These are phyloP conservation scores for Urosaurus nigricauda DNA, from an alignment of 2,797 vertebrate species.

Conservation along the genomic window DNA sequence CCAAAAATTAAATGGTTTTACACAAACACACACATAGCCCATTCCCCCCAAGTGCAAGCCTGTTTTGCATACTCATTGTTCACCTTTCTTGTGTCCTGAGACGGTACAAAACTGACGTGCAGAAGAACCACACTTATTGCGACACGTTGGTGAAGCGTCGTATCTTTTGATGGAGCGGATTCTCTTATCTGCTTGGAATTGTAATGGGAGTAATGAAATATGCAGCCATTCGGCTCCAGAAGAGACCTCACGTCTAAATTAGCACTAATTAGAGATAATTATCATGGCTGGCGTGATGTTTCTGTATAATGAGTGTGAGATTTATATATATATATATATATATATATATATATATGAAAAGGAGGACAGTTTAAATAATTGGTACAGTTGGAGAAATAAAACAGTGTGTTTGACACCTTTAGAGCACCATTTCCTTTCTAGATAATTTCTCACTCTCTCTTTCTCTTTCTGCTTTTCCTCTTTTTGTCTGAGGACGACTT, in stretches of 20 bases:
- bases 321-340: constrained; percentile 42
- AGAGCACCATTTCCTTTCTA: constrained; percentile 48
- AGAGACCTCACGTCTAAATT: constrained; percentile 71
- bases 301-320: constrained; percentile 64
- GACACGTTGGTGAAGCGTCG: constrained; percentile 43
- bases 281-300: constrained; percentile 74
- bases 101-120: too few species aligned
- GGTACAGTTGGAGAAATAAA: constrained; percentile 64
- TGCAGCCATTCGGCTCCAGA: constrained; percentile 70
- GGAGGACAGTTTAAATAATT: constrained; percentile 32
- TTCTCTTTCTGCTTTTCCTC: background rate
- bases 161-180: constrained; percentile 50
- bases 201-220: constrained; percentile 74
- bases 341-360: background rate
- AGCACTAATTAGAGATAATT: constrained; percentile 77
- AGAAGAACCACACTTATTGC: background rate
- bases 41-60: accelerated
- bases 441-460: background rate
- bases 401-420: constrained; percentile 11
- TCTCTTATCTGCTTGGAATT: constrained; percentile 70
- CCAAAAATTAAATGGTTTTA: background rate
- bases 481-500: background rate
- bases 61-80: constrained; percentile 24
- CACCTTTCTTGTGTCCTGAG: too few species aligned
- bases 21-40: background rate